Conservation (phyloP, 2,797 vertebrate genomes). For the Strix occidentalis region DNA sequence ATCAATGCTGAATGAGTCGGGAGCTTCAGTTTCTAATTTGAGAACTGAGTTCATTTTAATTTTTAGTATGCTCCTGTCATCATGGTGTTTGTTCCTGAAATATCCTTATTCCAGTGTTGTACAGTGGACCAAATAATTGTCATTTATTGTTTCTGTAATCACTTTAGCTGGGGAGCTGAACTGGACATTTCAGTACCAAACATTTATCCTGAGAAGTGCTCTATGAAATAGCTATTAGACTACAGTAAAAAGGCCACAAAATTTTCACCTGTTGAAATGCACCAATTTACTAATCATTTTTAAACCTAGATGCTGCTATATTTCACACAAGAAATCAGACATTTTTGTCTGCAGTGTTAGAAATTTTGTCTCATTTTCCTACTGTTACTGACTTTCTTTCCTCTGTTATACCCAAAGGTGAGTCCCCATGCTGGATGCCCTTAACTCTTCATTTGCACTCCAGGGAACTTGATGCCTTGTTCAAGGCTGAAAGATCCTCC, state of each 20-base stretch:
- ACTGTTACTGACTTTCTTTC: neutral
- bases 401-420: neutral
- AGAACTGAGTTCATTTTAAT: neutral
- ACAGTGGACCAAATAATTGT: neutral
- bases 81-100: neutral
- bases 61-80: neutral
- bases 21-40: neutral
- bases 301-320: neutral
- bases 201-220: neutral
- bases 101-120: neutral
- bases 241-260: neutral
- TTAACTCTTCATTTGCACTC: neutral
- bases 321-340: neutral
- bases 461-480: neutral
- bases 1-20: neutral
- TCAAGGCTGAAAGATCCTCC: neutral
- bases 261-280: neutral
- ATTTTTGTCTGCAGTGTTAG: fast-evolving
- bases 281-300: neutral
- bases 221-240: neutral
- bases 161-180: neutral
- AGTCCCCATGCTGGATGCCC: neutral
- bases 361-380: neutral
- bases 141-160: neutral
- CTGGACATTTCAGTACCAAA: neutral